Base-by-base conservation (phyloP, 2,113 vertebrate genomes). In the Serinus canaria region DNA sequence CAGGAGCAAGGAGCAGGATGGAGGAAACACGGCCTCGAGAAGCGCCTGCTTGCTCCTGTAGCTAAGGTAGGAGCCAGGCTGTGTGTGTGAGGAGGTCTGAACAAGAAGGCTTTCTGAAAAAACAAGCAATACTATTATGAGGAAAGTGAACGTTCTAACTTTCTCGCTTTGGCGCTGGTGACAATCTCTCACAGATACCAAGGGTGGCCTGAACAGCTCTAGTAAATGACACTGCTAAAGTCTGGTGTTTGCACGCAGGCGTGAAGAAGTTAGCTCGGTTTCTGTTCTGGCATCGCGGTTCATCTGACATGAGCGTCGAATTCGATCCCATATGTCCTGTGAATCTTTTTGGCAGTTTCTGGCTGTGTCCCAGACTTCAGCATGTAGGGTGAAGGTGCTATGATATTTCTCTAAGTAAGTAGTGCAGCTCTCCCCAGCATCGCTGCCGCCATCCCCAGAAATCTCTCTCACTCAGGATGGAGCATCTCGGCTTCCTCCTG, bases 331-430 rank as follows among this genome's bases (percentile, higher is more conserved):
- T 94, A 92, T 96, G 94, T 85, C 90, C 93, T 95, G 95, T 94
- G 95, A 97, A 97, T 95, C 80, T 93, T 83, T 93, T n/a, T 94
- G 95, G 95, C 96, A 96, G 95, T 44, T 96, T 78, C 91, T 97
- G 96, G 94, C 94, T 69, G n/a, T 39, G 11, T 74, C 94, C 92
- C 96, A 95, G 75, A 95, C 78, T 97, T 91, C 88, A 96, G 93
- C 85, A 87, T 90, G 93, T 87, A 83, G 94, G 95, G 94, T 86
- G 95, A 96, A 94, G 87, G 92, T 95, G 93, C 92, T 83, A 67
- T 69, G 87, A 62, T 88, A 97, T 77, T 76, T 89, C 87, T 63
- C 92, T 91, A 67, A 95, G 83, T 30, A 72, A 94, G 93, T 13
- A 49, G 88, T 80, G 82, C 87, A 91, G 87, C 46, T 73, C 87